These are phyloP conservation scores for Melinopterus prodromus DNA, from an alignment of 2,888 invertebrate species.

Conservation along the genomic window DNA sequence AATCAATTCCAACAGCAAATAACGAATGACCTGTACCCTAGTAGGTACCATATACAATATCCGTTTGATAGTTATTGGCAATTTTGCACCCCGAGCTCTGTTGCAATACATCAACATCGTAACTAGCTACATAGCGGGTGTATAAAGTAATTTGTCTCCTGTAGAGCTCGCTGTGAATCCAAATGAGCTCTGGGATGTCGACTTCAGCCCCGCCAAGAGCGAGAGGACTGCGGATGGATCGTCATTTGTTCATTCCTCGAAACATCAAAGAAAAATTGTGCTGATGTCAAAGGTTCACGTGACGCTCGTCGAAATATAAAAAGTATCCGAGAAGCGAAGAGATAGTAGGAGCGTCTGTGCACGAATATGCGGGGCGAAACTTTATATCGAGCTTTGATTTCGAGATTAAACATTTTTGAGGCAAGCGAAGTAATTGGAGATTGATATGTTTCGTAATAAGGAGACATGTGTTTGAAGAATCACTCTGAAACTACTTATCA, in stretches of 20 bases:
- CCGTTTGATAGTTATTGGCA: background rate
- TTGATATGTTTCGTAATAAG: no score
- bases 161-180: background rate
- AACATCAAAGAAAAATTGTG: background rate
- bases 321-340: background rate
- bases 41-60: background rate
- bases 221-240: background rate
- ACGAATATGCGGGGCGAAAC: no score
- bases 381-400: no score
- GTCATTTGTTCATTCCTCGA: background rate
- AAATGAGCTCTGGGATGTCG: background rate
- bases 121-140: background rate
- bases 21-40: no score
- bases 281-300: background rate
- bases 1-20: no score
- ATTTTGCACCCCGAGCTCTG: background rate
- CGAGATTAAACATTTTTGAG: no score
- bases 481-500: no score
- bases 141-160: background rate
- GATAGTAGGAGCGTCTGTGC: background rate
- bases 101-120: background rate
- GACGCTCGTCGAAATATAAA: background rate
- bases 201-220: background rate
- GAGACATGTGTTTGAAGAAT: no score
- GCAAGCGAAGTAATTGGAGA: no score